These are phyloP conservation scores for Fulica atra DNA, from an alignment of 2,113 vertebrate genomes.

Conservation along the genomic window DNA sequence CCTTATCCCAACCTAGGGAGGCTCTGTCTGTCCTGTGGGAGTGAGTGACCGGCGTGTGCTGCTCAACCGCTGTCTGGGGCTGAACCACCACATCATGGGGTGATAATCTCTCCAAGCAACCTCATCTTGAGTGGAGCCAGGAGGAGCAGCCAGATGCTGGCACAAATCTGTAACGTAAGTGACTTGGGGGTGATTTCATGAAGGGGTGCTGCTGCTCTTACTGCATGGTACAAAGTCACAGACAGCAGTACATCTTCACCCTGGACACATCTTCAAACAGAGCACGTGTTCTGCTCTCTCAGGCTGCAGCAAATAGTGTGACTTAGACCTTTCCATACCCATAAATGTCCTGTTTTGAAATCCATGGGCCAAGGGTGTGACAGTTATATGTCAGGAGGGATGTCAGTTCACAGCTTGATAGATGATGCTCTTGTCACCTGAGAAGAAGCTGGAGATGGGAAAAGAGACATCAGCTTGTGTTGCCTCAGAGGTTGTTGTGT, in stretches of 20 bases:
- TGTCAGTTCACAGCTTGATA: background rate
- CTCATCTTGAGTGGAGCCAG: background rate
- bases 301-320: background rate
- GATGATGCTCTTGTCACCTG: background rate
- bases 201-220: background rate
- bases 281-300: background rate
- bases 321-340: background rate
- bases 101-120: background rate
- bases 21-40: no score
- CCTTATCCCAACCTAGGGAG: no score
- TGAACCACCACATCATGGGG: background rate
- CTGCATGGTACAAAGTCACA: background rate
- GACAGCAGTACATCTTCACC: background rate
- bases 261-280: background rate
- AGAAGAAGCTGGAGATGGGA: background rate
- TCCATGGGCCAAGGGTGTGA: background rate
- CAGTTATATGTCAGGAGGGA: background rate
- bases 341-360: background rate
- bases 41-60: no score
- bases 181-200: background rate
- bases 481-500: accelerated
- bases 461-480: background rate
- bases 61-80: no score
- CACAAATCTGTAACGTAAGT: accelerated
- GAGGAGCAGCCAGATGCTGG: background rate